Conservation (phyloP, 2,113 vertebrate genomes). For the Antennarius striatus region DNA sequence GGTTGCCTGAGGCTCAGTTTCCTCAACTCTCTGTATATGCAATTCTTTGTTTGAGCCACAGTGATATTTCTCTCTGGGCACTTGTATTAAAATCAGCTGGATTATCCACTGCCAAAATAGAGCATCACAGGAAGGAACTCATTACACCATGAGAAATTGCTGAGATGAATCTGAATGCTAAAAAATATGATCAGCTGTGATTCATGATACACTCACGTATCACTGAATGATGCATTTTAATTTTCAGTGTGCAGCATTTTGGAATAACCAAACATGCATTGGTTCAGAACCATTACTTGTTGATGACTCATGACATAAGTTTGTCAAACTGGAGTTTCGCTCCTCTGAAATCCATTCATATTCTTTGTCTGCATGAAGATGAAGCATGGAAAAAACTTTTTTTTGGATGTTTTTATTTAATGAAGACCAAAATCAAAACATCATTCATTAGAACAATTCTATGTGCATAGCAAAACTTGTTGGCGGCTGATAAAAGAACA, state of each 20-base stretch:
- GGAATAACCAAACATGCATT: slow-evolving; percentile 25
- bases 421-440: too few species aligned
- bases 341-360: too few species aligned
- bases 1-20: too few species aligned
- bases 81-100: slow-evolving; percentile 18
- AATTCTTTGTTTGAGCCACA: background rate
- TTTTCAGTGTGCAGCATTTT: slow-evolving; percentile 32
- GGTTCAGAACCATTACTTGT: slow-evolving; percentile 34
- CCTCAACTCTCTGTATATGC: too few species aligned
- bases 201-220: slow-evolving; percentile 29
- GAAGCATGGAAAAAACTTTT: too few species aligned
- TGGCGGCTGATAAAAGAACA: too few species aligned
- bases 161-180: slow-evolving; percentile 40
- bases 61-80: background rate
- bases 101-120: background rate
- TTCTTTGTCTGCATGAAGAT: too few species aligned
- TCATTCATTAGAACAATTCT: too few species aligned
- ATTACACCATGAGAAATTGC: slow-evolving; percentile 20
- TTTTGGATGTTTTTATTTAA: too few species aligned
- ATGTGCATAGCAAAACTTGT: too few species aligned
- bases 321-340: slow-evolving; percentile 17
- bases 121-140: slow-evolving; percentile 6
- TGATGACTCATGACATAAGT: slow-evolving; percentile 31
- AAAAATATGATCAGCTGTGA: slow-evolving; percentile 38
- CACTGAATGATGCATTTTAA: slow-evolving; percentile 40